A percentile compares a stretch with the other conserved stretches of the same genome.
Conservation (phyloP, 2,888 invertebrate genomes). For the Pharmacophagus antenor region DNA sequence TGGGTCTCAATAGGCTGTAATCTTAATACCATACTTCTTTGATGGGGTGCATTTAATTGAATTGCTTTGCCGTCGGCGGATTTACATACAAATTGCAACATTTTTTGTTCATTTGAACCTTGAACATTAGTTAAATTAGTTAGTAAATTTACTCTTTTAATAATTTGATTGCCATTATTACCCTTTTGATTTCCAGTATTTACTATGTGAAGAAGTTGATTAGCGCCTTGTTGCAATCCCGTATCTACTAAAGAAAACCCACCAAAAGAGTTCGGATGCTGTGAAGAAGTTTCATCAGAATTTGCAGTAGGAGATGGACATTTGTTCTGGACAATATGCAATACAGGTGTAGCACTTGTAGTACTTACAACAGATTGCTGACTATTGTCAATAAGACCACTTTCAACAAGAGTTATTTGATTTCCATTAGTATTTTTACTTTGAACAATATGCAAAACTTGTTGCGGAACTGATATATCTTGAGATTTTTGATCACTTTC, state of each 20-base stretch:
- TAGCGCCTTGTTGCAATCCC: constrained; percentile 68
- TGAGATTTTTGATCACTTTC: constrained; percentile 53
- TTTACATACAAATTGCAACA: constrained; percentile 84
- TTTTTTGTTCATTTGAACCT: constrained; percentile 75
- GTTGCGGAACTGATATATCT: constrained; percentile 49
- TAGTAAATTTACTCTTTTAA: constrained; percentile 74
- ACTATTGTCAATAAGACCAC: constrained; percentile 61
- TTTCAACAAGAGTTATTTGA: constrained; percentile 66
- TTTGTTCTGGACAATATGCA: constrained; percentile 76
- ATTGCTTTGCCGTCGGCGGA: constrained; percentile 82
- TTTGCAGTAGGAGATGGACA: constrained; percentile 42
- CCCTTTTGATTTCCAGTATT: constrained; percentile 69
- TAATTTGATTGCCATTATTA: constrained; percentile 58
- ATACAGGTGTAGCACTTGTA: constrained; percentile 62
- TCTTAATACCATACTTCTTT: constrained; percentile 76
- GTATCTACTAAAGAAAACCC: constrained; percentile 70
- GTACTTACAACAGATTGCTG: constrained; percentile 67
- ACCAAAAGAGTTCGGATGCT: constrained; percentile 59
- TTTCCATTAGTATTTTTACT: constrained; percentile 66
- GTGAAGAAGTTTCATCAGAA: constrained; percentile 48
- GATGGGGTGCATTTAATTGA: constrained; percentile 77
- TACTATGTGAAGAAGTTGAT: constrained; percentile 75
- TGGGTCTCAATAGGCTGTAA: constrained; percentile 69
- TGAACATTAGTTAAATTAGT: constrained; percentile 73
- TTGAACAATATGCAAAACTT: constrained; percentile 75